Percentiles rank a stretch among this genome's conserved stretches.
Evolutionary conservation across 2,888 invertebrate genomes (phyloP).

Genomic region (Gnatocerus cornutus): DNA sequence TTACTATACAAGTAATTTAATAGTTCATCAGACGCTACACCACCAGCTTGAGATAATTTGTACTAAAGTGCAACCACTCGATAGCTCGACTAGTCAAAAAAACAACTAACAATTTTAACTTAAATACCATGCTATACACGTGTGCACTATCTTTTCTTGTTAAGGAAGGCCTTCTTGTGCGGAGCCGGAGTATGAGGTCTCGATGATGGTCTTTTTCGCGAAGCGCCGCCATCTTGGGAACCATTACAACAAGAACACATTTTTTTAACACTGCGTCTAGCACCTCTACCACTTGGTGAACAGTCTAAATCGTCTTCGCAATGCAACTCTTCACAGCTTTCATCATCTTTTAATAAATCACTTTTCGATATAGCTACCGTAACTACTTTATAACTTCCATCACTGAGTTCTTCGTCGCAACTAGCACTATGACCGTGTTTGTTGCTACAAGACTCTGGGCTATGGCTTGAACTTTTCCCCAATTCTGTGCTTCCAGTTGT

Average conservation of each 20-base stretch:
- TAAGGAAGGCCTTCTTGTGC: conserved; percentile 68
- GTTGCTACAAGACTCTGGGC: conserved; percentile 59
- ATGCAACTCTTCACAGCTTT: conserved; percentile 63
- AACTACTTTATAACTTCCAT: conserved; percentile 63
- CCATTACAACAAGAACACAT: conserved; percentile 69
- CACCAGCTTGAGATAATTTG: conserved; percentile 66
- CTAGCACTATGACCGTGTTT: conserved; percentile 55
- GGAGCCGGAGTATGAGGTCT: conserved; percentile 65
- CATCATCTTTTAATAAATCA: conserved; percentile 60
- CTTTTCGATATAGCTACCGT: conserved; percentile 64
- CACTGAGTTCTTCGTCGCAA: conserved; percentile 60
- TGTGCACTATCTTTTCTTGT: conserved; percentile 70
- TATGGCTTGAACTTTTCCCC: conserved; percentile 57
- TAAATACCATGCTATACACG: conserved; percentile 56
- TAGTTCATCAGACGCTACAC: conserved; percentile 56
- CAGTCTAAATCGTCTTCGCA: conserved; percentile 62
- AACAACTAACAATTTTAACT: conserved; percentile 59
- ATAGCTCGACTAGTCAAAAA: conserved; percentile 61
- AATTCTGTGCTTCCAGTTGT: conserved; percentile 65
- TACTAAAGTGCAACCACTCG: conserved; percentile 69
- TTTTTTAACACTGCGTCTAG: conserved; percentile 67
- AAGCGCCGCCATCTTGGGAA: conserved; percentile 57
- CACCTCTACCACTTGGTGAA: conserved; percentile 65
- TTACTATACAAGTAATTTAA: conserved; percentile 64
- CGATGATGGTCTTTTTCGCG: conserved; percentile 65